These are phyloP conservation scores for Atherinomorus stipes DNA, from an alignment of 2,113 vertebrate species.

Conservation along the genomic window DNA sequence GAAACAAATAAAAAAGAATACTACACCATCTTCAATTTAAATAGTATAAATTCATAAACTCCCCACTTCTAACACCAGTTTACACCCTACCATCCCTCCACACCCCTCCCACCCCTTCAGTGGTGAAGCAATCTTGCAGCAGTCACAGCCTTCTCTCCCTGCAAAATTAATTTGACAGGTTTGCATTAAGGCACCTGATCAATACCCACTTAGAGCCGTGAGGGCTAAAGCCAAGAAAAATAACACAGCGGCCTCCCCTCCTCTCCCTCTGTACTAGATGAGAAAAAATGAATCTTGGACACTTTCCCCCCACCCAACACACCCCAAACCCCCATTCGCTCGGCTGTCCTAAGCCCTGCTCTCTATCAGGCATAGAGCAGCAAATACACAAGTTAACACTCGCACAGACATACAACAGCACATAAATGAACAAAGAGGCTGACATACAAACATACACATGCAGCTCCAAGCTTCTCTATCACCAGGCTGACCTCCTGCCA, in stretches of 20 bases:
- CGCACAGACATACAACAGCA: slow-evolving; percentile 44
- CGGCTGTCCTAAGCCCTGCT: slow-evolving; percentile 89
- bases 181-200: slow-evolving; percentile 99
- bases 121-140: slow-evolving; percentile 96
- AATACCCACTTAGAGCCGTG: slow-evolving; percentile 99
- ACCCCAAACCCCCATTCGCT: slow-evolving; percentile 49
- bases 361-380: slow-evolving; percentile 86
- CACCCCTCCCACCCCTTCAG: slow-evolving; percentile 78
- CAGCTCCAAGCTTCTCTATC: slow-evolving; percentile 71
- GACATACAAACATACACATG: slow-evolving; percentile 47
- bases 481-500: slow-evolving; percentile 94
- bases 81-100: slow-evolving; percentile 77
- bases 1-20: neutral
- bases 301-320: slow-evolving; percentile 81
- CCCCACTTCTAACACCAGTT: slow-evolving; percentile 81
- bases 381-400: slow-evolving; percentile 44
- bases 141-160: slow-evolving; percentile 95
- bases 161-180: slow-evolving; percentile 99
- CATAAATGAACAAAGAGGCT: slow-evolving; percentile 58
- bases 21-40: slow-evolving; percentile 90
- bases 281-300: slow-evolving; percentile 99
- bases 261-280: slow-evolving; percentile 86
- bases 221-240: slow-evolving; percentile 98
- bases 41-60: slow-evolving; percentile 97
- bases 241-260: slow-evolving; percentile 91